phyloP scores from a whole-genome alignment of 2,888 invertebrate species.

The Tubulanus polymorphus region DNA sequence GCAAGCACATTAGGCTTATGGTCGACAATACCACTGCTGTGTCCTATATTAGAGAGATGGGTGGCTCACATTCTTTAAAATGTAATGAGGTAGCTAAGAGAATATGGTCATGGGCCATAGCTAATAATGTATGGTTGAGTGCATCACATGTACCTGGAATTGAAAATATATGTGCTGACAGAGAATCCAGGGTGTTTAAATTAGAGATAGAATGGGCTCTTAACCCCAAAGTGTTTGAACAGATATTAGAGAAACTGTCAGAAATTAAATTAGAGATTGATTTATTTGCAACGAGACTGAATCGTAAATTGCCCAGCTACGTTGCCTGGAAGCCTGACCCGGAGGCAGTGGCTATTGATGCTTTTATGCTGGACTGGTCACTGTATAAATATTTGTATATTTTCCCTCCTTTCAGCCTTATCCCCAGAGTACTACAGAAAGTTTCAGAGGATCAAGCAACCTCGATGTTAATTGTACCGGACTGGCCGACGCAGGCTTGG shows the following conservation, averaged over 20 bases:
- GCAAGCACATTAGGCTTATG: constrained; percentile 13
- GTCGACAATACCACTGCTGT: constrained; percentile 15
- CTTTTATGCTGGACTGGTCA: constrained; percentile 15
- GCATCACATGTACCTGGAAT: constrained; percentile 13
- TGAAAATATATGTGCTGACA: constrained; percentile 12
- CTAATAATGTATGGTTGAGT: constrained; percentile 13
- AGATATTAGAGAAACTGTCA: neutral
- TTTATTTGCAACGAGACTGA: constrained; percentile 18
- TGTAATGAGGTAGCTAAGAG: constrained; percentile 13
- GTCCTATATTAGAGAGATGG: constrained; percentile 14
- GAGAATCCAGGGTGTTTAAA: constrained; percentile 10
- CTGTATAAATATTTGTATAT: constrained; percentile 5
- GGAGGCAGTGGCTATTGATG: constrained; percentile 12
- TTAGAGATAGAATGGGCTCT: constrained; percentile 18
- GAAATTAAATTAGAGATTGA: constrained; percentile 6
- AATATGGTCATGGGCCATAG: constrained; percentile 13
- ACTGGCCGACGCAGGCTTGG: constrained; percentile 7
- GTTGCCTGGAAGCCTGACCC: constrained; percentile 15
- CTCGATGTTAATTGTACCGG: constrained; percentile 3
- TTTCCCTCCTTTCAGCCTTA: constrained; percentile 18
- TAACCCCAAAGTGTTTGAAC: constrained; percentile 6
- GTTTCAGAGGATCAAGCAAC: neutral
- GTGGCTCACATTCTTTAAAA: constrained; percentile 8
- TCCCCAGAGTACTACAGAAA: constrained; percentile 6
- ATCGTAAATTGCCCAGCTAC: constrained; percentile 11